These are phyloP conservation scores for Eidolon dupreanum DNA, from an alignment of 2,797 vertebrate genomes.

Conservation along the genomic window DNA sequence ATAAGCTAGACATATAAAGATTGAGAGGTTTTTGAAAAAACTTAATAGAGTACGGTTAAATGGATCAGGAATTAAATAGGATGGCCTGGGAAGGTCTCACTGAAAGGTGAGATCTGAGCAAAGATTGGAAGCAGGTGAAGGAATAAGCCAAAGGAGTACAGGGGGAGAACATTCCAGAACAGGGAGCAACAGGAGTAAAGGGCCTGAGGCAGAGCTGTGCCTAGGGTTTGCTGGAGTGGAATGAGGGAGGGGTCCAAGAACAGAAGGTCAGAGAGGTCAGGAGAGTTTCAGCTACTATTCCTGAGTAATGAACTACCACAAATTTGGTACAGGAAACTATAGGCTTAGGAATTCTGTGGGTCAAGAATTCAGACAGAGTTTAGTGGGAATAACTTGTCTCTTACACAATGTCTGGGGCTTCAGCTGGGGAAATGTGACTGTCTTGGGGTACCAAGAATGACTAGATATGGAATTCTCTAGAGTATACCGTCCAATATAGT, in stretches of 20 bases:
- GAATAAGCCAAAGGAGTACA: not conserved
- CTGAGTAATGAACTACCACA: not conserved
- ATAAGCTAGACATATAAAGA: not conserved
- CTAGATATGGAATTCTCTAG: not conserved
- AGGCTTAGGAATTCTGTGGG: not conserved
- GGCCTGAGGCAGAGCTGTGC: not conserved
- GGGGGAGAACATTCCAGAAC: not conserved
- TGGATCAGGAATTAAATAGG: not conserved
- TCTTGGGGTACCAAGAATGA: not conserved
- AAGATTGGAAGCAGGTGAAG: not conserved
- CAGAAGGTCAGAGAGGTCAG: not conserved
- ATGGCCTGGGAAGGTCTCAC: not conserved
- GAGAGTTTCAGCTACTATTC: not conserved
- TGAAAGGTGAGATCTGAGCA: not conserved
- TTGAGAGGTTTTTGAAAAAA: not conserved
- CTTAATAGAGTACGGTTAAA: not conserved
- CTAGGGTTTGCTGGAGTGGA: not conserved
- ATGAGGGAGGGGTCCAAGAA: too few species aligned
- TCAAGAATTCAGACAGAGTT: not conserved
- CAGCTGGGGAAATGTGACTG: fast-evolving
- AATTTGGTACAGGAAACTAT: not conserved
- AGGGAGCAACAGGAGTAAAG: not conserved
- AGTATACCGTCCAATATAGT: not conserved
- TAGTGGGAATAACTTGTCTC: not conserved
- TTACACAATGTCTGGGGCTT: not conserved